Percentiles rank a stretch among this genome's conserved stretches.
Evolutionary conservation across 2,113 vertebrate species (phyloP).

Genomic region (Brachypteracias leptosomus): DNA sequence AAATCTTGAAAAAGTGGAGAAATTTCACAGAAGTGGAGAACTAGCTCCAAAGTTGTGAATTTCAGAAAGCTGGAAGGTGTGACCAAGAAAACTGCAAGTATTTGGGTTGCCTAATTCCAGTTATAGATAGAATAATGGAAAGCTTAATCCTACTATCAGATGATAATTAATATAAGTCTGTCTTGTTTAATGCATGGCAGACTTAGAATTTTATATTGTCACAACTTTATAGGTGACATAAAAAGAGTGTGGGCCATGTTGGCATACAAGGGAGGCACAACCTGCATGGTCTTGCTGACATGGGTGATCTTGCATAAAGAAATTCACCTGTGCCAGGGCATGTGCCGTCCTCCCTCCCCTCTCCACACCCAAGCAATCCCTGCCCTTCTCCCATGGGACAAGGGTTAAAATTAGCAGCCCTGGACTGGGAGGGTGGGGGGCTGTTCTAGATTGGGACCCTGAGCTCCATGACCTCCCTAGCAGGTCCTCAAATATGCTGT

Average conservation of each 20-base stretch:
- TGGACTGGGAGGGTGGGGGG: neutral
- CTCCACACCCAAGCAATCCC: rapidly evolving
- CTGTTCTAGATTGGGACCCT: rapidly evolving
- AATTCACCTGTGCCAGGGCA: neutral
- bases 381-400: neutral
- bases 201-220: neutral
- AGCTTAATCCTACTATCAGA: neutral
- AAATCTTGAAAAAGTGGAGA: neutral
- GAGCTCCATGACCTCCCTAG: neutral
- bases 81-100: neutral
- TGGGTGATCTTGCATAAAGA: rapidly evolving
- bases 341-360: rapidly evolving
- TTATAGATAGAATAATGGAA: neutral
- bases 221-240: neutral
- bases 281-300: neutral
- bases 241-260: neutral
- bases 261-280: neutral
- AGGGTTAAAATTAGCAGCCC: neutral
- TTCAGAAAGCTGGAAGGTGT: neutral
- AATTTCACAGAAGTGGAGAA: neutral
- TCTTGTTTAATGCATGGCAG: neutral
- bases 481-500: neutral
- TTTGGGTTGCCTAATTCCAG: neutral
- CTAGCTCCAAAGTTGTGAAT: neutral
- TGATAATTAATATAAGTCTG: neutral